Conservation (phyloP, 2,113 vertebrate species). For the Colistium nudipinnis region DNA sequence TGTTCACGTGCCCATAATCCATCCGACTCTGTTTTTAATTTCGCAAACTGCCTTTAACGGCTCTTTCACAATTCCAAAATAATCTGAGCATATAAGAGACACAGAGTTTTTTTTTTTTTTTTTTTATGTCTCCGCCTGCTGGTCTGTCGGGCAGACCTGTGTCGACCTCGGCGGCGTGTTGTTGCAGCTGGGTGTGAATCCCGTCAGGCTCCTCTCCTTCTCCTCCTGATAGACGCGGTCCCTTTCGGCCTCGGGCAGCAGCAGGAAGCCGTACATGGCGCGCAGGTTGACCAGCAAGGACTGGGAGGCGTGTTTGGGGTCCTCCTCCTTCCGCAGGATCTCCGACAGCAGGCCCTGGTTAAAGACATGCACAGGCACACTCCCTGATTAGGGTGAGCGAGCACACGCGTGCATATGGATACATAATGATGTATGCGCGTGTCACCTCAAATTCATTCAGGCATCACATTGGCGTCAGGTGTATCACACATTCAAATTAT, state of each 20-base stretch:
- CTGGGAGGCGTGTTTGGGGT: slow-evolving; percentile 97
- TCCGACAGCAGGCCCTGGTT: slow-evolving; percentile 95
- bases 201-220: slow-evolving; percentile 94
- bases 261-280: slow-evolving; percentile 98
- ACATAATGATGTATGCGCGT: not conserved
- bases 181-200: slow-evolving; percentile 90
- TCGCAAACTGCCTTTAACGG: no score
- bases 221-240: slow-evolving; percentile 98
- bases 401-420: not conserved
- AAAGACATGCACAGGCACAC: slow-evolving; percentile 16
- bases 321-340: slow-evolving; percentile 98
- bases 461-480: not conserved
- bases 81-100: no score
- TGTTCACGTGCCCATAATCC: no score
- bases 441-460: not conserved
- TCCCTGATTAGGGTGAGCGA: not conserved
- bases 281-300: slow-evolving; percentile 97
- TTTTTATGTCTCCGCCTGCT: not conserved
- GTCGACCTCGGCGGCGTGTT: slow-evolving; percentile 90
- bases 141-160: slow-evolving; percentile 83
- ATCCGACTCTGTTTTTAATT: no score
- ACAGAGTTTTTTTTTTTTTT: not conserved
- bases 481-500: not conserved
- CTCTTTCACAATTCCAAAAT: no score
- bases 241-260: slow-evolving; percentile 93